A percentile compares a stretch with the other conserved stretches of the same genome.
Conservation (phyloP, 2,113 vertebrate genomes). For the Caranx ignobilis region DNA sequence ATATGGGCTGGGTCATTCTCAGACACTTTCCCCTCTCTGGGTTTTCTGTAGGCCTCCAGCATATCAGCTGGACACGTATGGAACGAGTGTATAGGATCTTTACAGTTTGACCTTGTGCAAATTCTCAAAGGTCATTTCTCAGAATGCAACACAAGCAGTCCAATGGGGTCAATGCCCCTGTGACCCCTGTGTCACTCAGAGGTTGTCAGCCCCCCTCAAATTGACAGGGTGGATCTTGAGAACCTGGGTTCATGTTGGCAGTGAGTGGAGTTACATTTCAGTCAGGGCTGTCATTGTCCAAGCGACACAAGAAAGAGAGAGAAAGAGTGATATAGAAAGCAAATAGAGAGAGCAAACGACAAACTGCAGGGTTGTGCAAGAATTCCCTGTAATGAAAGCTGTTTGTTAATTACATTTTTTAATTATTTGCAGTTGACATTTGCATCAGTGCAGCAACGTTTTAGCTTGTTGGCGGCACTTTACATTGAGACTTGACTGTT, state of each 20-base stretch:
- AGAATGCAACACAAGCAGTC: slow-evolving; percentile 72
- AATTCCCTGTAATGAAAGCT: slow-evolving; percentile 16
- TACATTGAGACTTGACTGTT: slow-evolving; percentile 32
- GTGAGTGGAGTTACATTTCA: slow-evolving; percentile 60
- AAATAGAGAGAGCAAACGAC: neutral
- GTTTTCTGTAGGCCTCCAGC: slow-evolving; percentile 13
- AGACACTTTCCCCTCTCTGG: slow-evolving; percentile 15
- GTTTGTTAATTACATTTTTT: slow-evolving; percentile 39
- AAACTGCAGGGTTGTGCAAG: neutral
- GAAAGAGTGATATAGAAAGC: neutral
- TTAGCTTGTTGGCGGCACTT: slow-evolving; percentile 9
- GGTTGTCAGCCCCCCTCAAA: slow-evolving; percentile 61
- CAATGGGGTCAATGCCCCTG: slow-evolving; percentile 49
- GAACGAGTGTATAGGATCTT: slow-evolving; percentile 62
- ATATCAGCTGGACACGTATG: slow-evolving; percentile 66
- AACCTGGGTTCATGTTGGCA: slow-evolving; percentile 63
- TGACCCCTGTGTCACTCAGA: slow-evolving; percentile 54
- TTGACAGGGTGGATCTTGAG: slow-evolving; percentile 63
- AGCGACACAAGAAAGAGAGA: slow-evolving; percentile 23
- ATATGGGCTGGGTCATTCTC: slow-evolving; percentile 29
- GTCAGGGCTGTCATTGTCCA: slow-evolving; percentile 49
- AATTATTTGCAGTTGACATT: slow-evolving; percentile 18
- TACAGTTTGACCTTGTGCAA: slow-evolving; percentile 71
- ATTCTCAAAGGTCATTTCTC: slow-evolving; percentile 69
- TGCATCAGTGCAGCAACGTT: slow-evolving; percentile 24